Evolutionary conservation across 2,888 invertebrate species (phyloP), one percentile per base, ranked within the genome.

Genomic region (Parnassius apollo): DNA sequence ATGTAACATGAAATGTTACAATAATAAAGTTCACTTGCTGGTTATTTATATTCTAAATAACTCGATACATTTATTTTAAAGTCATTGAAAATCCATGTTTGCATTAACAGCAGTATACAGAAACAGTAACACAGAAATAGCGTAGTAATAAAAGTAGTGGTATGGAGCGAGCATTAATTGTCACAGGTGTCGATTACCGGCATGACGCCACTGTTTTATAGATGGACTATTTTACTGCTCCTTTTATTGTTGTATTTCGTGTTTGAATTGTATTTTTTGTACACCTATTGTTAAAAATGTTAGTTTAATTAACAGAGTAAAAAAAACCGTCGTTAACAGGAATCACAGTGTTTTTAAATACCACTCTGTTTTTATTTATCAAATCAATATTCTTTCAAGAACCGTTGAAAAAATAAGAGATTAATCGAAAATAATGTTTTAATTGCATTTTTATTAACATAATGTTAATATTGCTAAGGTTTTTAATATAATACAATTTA

Each of bases 181-280:
- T 83, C 78, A 60, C 85, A 83, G 86, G 86, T 86, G 85, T 81
- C 80, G 85, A 85, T 85, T 83, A 82, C 81, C 76, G 74, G 61
- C 70, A 64, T 74, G 69, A 76, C 73, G 71, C 71, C 72, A 75
- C 73, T 74, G 73, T 76, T 76, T 71, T 77, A 76, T 78, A 75
- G 73, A 76, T 73, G 68, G 66, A 62, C 63, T 62, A 64, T 66
- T 74, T 77, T 76, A 77, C 74, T 73, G 76, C 72, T 69, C 64
- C 68, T 72, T 79, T 73, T 75, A 73, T 75, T 71, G 71, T 69
- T 66, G 53, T 66, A 63, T 62, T 67, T 65, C 64, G 54, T 68
- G 69, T 72, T 64, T 65, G 67, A 69, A 67, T 68, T 65, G 65
- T 65, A 70, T 69, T 67, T 63, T 63, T 59, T 35, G 61, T 49